Percentiles rank a stretch among this genome's conserved stretches.
phyloP scores from a whole-genome alignment of 2,113 vertebrate genomes.

The Gorilla gorilla region DNA sequence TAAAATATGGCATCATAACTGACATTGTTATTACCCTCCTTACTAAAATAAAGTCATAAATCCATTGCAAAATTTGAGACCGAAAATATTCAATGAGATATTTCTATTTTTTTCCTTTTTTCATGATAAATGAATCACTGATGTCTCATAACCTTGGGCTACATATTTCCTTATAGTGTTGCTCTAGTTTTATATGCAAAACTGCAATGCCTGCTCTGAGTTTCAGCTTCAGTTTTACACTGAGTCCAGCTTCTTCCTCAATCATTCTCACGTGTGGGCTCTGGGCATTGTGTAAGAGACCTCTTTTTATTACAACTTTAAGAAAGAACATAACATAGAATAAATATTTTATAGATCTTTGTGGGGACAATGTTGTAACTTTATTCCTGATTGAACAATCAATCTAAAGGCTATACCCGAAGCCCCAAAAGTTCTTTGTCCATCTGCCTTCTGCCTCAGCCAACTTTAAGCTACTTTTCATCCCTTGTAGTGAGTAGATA shows the following conservation, averaged over 20 bases:
- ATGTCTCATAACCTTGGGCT: constrained; percentile 61
- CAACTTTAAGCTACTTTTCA: constrained; percentile 37
- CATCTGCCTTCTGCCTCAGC: not conserved
- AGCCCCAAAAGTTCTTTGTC: constrained; percentile 57
- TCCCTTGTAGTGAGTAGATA: not conserved
- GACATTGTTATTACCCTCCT: constrained; percentile 39
- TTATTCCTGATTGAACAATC: constrained; percentile 67
- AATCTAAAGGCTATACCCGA: constrained; percentile 61
- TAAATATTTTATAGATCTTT: constrained; percentile 68
- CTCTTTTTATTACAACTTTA: constrained; percentile 67
- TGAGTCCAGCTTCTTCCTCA: constrained; percentile 10
- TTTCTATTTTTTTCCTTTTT: constrained; percentile 47
- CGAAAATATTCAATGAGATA: constrained; percentile 68
- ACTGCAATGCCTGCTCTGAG: not conserved
- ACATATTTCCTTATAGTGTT: constrained; percentile 47
- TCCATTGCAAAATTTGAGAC: constrained; percentile 65
- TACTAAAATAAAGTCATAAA: constrained; percentile 66
- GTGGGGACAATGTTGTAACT: constrained; percentile 61
- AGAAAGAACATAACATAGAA: constrained; percentile 70
- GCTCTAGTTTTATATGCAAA: not conserved
- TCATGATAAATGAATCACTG: constrained; percentile 70
- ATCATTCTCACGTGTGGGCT: constrained; percentile 37
- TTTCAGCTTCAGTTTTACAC: constrained; percentile 49
- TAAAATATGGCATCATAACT: constrained; percentile 56
- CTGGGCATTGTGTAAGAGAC: constrained; percentile 61